Evolutionary conservation across 2,113 vertebrate species (phyloP).

Genomic region (Progne subis): DNA sequence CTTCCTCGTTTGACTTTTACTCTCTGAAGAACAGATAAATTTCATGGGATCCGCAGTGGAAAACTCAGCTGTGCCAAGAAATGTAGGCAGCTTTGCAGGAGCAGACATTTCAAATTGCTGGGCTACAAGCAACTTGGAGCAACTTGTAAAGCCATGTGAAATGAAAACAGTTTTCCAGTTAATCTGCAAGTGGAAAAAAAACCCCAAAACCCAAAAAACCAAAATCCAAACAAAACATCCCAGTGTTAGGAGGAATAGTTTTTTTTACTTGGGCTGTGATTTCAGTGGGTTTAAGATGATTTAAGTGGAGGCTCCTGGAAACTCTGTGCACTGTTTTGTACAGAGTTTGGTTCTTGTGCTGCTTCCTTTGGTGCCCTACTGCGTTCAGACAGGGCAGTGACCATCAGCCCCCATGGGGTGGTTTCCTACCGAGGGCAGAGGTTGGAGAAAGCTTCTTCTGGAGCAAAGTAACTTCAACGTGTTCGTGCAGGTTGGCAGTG

Average conservation of each 20-base stretch:
- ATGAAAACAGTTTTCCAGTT: conserved; percentile 4
- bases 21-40: conserved; percentile 19
- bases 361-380: neutral
- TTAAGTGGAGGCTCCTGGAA: neutral
- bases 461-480: neutral
- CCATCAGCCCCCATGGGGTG: accelerated
- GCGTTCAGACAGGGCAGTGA: neutral
- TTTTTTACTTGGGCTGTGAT: neutral
- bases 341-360: neutral
- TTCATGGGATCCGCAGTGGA: neutral
- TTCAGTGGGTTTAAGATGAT: neutral
- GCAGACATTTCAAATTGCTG: conserved; percentile 21
- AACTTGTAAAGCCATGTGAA: conserved; percentile 10
- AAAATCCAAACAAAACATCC: too few relatives aligned
- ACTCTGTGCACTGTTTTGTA: neutral
- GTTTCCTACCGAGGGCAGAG: accelerated
- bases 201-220: too few relatives aligned
- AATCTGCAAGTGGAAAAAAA: neutral
- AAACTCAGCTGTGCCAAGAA: conserved; percentile 28
- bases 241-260: neutral
- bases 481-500: accelerated
- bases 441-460: neutral
- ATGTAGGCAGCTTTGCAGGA: conserved; percentile 27
- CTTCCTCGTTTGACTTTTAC: neutral
- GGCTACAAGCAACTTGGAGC: neutral